Evolutionary conservation across 2,113 vertebrate genomes (phyloP).

Genomic region (Zapornia atra): DNA sequence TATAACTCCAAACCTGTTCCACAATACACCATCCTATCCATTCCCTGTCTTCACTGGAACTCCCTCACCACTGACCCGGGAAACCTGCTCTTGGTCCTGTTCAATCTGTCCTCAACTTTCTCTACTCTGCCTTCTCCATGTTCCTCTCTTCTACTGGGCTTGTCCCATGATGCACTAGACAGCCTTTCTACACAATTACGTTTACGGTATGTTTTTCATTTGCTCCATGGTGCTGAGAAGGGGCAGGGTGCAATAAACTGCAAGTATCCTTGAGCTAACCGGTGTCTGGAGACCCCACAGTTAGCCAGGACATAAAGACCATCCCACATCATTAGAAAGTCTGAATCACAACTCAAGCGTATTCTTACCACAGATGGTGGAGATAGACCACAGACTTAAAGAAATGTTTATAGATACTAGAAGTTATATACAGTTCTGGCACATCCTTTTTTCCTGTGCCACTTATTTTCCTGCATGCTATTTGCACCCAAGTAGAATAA

Average conservation of each 20-base stretch:
- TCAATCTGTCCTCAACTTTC: not conserved
- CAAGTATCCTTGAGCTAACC: not conserved
- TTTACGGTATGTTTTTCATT: not conserved
- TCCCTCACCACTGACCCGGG: fast-evolving
- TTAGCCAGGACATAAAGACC: fast-evolving
- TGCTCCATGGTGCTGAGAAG: not conserved
- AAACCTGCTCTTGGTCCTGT: not conserved
- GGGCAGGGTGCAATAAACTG: not conserved
- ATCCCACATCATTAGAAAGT: too few species aligned
- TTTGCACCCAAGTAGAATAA: not conserved
- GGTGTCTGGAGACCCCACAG: not conserved
- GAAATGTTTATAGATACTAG: not conserved
- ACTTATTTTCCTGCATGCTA: not conserved
- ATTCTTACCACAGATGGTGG: not conserved
- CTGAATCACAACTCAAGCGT: not conserved
- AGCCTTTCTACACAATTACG: not conserved
- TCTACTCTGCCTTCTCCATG: not conserved
- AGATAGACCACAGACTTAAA: not conserved
- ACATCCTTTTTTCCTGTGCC: not conserved
- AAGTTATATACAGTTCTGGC: fast-evolving
- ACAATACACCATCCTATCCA: not conserved
- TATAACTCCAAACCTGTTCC: not conserved
- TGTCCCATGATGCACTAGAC: not conserved
- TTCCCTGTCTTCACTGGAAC: not conserved
- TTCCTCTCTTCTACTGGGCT: too few species aligned